Evolutionary conservation across 2,113 vertebrate species (phyloP).

Genomic region (Cephalopterus ornatus): DNA sequence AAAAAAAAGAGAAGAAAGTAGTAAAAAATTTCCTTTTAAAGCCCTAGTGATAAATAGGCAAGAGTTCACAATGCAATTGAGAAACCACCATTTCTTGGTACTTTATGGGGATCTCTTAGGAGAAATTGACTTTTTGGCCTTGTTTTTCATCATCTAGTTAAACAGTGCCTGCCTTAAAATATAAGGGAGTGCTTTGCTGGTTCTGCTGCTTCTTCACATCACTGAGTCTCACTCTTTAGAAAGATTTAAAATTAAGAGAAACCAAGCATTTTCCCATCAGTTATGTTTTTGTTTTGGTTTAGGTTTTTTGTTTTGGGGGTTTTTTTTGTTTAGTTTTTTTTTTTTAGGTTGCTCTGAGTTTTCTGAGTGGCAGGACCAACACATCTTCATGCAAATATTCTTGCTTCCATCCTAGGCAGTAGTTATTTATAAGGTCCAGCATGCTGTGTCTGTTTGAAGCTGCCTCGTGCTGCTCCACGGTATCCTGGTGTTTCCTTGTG

Average conservation of each 20-base stretch:
- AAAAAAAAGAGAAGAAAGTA: not conserved
- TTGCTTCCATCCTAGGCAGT: not conserved
- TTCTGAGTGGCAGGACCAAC: not conserved
- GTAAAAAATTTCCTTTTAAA: not conserved
- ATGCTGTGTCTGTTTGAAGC: not conserved
- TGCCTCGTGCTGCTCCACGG: not conserved
- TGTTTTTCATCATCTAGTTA: not conserved
- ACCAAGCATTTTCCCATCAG: not conserved
- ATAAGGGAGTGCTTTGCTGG: not conserved
- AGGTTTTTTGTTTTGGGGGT: not conserved
- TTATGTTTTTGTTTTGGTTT: not conserved
- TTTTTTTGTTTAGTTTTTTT: not conserved
- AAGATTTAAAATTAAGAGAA: not conserved
- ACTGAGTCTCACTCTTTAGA: not conserved
- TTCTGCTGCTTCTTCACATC: not conserved
- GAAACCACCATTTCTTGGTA: not conserved
- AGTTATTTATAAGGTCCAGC: not conserved
- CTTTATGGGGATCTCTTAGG: not conserved
- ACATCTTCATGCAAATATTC: not conserved
- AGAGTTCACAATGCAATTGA: not conserved
- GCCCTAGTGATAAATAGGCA: not conserved
- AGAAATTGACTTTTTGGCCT: not conserved
- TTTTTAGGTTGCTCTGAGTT: not conserved
- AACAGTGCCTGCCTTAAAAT: not conserved
- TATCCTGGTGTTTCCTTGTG: not conserved